Conservation (phyloP, 2,888 invertebrate species). For the Phymatocera aterrima region DNA sequence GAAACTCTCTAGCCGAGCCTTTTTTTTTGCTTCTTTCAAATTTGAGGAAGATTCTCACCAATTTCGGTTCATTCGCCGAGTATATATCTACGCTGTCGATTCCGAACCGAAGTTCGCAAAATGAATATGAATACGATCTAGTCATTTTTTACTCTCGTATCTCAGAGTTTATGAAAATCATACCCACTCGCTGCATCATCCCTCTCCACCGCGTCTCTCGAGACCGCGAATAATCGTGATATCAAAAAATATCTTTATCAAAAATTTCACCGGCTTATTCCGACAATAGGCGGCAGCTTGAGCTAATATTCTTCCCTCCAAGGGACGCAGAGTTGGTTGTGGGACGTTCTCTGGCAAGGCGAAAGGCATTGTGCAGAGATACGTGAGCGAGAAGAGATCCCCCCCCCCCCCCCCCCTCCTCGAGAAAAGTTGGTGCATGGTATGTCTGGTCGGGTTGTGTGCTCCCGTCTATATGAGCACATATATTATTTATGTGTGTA, state of each 20-base stretch:
- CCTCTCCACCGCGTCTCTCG: not conserved
- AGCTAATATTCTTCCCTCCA: slow-evolving; percentile 68
- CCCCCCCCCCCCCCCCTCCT: too few species aligned
- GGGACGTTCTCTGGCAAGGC: slow-evolving; percentile 34
- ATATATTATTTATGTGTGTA: slow-evolving; percentile 6
- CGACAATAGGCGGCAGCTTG: slow-evolving; percentile 69
- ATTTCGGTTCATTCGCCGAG: not conserved
- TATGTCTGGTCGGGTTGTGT: not conserved
- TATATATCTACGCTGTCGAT: not conserved
- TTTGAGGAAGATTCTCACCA: not conserved
- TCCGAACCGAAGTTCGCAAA: not conserved
- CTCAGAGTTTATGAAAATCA: not conserved
- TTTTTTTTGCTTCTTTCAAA: not conserved
- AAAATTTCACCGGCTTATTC: slow-evolving; percentile 62
- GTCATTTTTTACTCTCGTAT: not conserved
- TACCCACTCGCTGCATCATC: not conserved
- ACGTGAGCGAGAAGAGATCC: slow-evolving; percentile 47
- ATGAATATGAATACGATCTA: not conserved
- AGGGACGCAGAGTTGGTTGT: slow-evolving; percentile 52
- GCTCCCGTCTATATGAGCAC: not conserved
- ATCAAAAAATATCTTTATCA: slow-evolving; percentile 51
- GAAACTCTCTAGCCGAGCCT: not conserved
- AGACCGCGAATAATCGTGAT: slow-evolving; percentile 22
- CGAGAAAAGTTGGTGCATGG: not conserved
- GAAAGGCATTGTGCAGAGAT: slow-evolving; percentile 64